phyloP scores from a whole-genome alignment of 2,113 vertebrate species.

The Megaceryle torquata region DNA sequence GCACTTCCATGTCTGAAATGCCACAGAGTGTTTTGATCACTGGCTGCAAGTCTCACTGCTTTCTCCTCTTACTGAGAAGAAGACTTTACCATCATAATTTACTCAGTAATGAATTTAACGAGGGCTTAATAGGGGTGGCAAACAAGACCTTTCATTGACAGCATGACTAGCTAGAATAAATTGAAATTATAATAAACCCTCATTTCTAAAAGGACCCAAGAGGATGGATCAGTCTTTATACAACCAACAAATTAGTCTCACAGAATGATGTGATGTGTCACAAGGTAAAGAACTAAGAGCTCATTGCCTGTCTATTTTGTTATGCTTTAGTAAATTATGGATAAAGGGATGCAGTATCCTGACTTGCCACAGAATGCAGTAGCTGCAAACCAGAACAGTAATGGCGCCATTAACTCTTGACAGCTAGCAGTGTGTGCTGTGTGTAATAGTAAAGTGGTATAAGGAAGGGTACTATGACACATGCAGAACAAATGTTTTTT shows the following conservation, averaged over 20 bases:
- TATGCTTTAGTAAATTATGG: neutral
- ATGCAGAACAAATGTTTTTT: neutral
- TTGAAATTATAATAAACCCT: neutral
- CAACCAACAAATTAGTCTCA: neutral
- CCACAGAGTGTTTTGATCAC: conserved; percentile 44
- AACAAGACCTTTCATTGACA: neutral
- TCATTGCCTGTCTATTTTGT: neutral
- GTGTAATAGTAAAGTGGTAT: neutral
- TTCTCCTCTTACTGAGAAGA: conserved; percentile 26
- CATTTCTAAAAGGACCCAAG: neutral
- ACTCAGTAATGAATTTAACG: neutral
- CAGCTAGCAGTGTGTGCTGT: neutral
- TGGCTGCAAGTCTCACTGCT: conserved; percentile 17
- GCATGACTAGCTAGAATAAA: neutral
- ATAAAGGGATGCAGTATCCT: neutral
- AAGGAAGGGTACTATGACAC: neutral
- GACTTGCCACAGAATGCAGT: neutral
- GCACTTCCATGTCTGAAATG: conserved; percentile 61
- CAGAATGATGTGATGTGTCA: neutral
- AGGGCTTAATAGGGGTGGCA: neutral
- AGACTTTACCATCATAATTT: neutral
- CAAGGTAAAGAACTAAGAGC: neutral
- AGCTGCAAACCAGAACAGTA: conserved; percentile 3
- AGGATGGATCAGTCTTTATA: neutral
- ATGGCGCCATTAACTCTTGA: neutral